These are phyloP conservation scores for Holothuria leucospilota DNA, from an alignment of 53 echinoderm and acorn worm genomes.

Conservation along the genomic window DNA sequence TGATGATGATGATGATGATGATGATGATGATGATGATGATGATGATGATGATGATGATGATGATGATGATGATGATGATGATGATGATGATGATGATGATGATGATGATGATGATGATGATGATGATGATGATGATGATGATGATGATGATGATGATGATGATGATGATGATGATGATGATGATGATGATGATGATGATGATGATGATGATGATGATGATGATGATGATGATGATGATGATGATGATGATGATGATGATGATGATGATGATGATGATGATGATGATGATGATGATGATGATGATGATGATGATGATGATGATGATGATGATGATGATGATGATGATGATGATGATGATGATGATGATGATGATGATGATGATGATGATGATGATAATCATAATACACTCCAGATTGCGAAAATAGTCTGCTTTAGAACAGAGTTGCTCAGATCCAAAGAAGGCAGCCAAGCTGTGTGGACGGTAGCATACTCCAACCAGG, in stretches of 20 bases:
- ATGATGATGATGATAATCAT: constrained; percentile 40
- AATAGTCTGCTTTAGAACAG: too few relatives aligned
- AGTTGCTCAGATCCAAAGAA: too few relatives aligned
- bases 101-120: constrained; percentile 47
- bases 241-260: constrained; percentile 48
- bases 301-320: constrained; percentile 49
- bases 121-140: constrained; percentile 46
- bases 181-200: constrained; percentile 50
- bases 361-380: constrained; percentile 50
- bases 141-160: constrained; percentile 44
- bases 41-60: constrained; percentile 54
- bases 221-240: constrained; percentile 50
- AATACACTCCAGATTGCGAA: too few relatives aligned
- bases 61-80: constrained; percentile 54
- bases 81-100: constrained; percentile 49
- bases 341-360: constrained; percentile 34
- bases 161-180: constrained; percentile 31
- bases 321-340: constrained; percentile 41
- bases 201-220: constrained; percentile 47
- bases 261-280: constrained; percentile 52
- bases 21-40: constrained; percentile 52
- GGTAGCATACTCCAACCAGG: neutral
- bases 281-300: constrained; percentile 46
- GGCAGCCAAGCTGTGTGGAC: too few relatives aligned
- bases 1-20: constrained; percentile 41